phyloP scores from a whole-genome alignment of 2,113 vertebrate species.

The Silurus meridionalis region DNA sequence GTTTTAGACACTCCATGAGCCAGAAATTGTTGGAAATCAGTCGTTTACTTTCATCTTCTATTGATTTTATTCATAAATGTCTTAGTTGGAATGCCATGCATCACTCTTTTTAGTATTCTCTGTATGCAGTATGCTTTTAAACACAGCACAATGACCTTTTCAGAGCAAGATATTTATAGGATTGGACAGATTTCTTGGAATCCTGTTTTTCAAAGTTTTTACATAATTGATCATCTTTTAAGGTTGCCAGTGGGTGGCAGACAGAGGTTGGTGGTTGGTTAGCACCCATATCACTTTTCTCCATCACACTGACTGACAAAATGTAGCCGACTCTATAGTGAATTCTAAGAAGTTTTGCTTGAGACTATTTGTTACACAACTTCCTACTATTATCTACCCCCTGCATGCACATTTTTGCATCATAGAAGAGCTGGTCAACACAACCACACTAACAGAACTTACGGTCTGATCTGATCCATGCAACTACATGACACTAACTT shows the following conservation, averaged over 20 bases:
- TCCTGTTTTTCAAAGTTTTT: neutral
- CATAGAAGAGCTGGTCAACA: conserved; percentile 58
- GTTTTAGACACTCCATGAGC: neutral
- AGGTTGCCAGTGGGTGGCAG: neutral
- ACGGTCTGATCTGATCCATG: conserved; percentile 59
- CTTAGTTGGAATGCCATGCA: neutral
- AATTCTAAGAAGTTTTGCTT: neutral
- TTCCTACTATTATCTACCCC: neutral
- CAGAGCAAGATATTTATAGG: neutral
- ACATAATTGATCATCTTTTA: neutral
- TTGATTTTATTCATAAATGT: neutral
- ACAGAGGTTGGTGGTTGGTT: neutral
- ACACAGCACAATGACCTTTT: neutral
- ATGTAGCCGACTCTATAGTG: neutral
- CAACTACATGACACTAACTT: conserved; percentile 63
- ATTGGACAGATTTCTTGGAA: neutral
- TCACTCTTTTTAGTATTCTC: neutral
- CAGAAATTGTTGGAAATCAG: neutral
- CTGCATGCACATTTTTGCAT: conserved; percentile 59
- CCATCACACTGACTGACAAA: neutral
- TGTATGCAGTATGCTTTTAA: neutral
- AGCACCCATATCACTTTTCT: neutral
- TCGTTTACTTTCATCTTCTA: neutral
- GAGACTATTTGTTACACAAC: conserved; percentile 11
- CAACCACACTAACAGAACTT: conserved; percentile 55